Base-by-base conservation (phyloP, 1,140 invertebrate genomes). In the Physella acuta region DNA sequence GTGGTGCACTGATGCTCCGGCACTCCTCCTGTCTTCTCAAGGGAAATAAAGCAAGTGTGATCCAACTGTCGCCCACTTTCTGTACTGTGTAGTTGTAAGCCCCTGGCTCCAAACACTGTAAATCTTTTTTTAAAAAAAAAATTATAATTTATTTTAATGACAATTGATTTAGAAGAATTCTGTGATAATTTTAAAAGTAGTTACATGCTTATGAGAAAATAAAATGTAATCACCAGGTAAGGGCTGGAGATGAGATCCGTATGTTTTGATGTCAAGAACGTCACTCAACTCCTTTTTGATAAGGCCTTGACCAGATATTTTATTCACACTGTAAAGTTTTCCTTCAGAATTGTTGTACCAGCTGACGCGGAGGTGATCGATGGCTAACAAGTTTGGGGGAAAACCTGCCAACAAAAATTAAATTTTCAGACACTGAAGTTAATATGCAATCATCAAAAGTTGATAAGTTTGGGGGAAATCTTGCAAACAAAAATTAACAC, bases 231-330 rank as follows among this genome's bases (percentile, higher is more conserved):
- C 3, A 85, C 85, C 84, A 34, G 92, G 92, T 82, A 91, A 91
- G 0, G 91, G 90, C 81, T 94, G 93, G 28, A 91, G 85, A n/a
- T 89, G 89, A 44, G 88, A 86, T 24, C 92, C 92, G 71, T 91
- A 86, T 0, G 92, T 89, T 76, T 89, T 84, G 26, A 93, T 90
- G 76, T 89, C 79, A 53, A 73, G 65, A 5, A 84, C 72, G 37
- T 77, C 76, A 39, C 68, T 31, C 0, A 82, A 31, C n/a, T 63
- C 14, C 16, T 76, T 73, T 1, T 20, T n/a, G 88, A 72, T 82
- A 44, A 44, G 83, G 24, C 61, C 63, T 26, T 71, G 37, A 58
- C 76, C 73, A 26, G 71, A 80, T 37, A 85, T 75, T 79, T 91
- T 91, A 52, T 87, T 87, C 0, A 89, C 84, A 65, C 87, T 90